Evolutionary conservation across 2,797 vertebrate species (phyloP), one percentile per base, ranked within the genome.

Genomic region (Decapterus maruadsi): DNA sequence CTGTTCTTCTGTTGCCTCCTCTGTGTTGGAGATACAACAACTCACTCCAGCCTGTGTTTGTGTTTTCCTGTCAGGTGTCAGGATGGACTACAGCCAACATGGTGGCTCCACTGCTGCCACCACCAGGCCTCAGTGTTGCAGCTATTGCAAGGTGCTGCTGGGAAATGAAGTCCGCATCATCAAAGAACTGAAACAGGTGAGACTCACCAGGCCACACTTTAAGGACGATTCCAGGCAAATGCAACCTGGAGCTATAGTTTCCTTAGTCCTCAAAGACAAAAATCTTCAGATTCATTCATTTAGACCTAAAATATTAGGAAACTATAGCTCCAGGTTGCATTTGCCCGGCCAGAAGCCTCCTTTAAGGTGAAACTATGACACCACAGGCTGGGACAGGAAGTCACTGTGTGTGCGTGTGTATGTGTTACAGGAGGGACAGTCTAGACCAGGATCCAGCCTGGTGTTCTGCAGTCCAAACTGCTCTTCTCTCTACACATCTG

Each of bases 381-480:
- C 34, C 34, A 36, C 53, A 43, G 1, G 43, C 0, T 40, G 7
- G 0, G 53, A 68, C 77, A 70, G 45, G 66, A 81, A 69, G 16
- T 83, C 13, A 86, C 34, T 12, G 34, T 62, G 71, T 66, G 50
- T 75, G 68, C 77, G 66, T 81, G 46, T 80, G 54, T 88, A 43
- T 75, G 70, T 80, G 54, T 88, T 72, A 2, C 93, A 96, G 90
- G 96, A 97, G 57, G 92, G 90, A 71, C 84, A 90, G 74, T 88
- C 92, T 34, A 92, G 93, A 90, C 81, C 92, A 43, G 94, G 93
- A 46, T 90, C 95, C 84, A 95, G 95, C 72, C 77, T 96, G 43
- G 94, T 98, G 43, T 99, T 99, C 90, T 99, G 98, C 87, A 99
- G 97, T 88, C 96, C 96, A 71, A 96, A 95, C 92, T 99, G 98